phyloP scores from a whole-genome alignment of 53 echinoderm and acorn worm genomes.

The Zoroaster sp. region DNA sequence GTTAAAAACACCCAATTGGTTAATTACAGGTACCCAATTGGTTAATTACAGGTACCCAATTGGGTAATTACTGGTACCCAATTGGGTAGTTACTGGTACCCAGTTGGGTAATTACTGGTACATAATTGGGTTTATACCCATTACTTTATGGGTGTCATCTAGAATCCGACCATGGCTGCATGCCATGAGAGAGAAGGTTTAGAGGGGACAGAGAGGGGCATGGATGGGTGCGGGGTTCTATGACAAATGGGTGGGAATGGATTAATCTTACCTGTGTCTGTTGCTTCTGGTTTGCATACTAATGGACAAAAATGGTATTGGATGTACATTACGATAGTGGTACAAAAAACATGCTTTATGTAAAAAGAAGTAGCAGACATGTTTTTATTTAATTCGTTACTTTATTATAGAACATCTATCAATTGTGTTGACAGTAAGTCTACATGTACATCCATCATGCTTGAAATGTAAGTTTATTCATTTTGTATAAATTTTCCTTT shows the following conservation, averaged over 20 bases:
- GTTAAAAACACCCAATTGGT: no score
- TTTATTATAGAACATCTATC: no score
- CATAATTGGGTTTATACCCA: not conserved
- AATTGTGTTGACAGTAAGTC: no score
- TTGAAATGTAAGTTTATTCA: no score
- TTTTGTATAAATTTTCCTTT: no score
- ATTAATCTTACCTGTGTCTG: constrained; percentile 36
- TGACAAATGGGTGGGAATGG: not conserved
- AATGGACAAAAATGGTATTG: constrained; percentile 15
- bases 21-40: no score
- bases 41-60: not conserved
- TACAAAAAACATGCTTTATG: no score
- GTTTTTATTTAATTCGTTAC: no score
- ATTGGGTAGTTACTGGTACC: not conserved
- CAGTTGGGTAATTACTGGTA: not conserved
- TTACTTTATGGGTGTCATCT: not conserved
- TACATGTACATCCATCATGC: no score
- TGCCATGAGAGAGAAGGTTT: not conserved
- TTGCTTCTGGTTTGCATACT: constrained; percentile 49
- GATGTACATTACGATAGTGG: constrained; percentile 28
- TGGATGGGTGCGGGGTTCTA: not conserved
- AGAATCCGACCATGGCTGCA: not conserved
- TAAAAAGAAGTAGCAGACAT: no score
- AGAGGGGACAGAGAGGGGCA: not conserved
- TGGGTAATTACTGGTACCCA: not conserved